Evolutionary conservation across 2,888 invertebrate genomes (phyloP).

Genomic region (Cataglyphis livida): DNA sequence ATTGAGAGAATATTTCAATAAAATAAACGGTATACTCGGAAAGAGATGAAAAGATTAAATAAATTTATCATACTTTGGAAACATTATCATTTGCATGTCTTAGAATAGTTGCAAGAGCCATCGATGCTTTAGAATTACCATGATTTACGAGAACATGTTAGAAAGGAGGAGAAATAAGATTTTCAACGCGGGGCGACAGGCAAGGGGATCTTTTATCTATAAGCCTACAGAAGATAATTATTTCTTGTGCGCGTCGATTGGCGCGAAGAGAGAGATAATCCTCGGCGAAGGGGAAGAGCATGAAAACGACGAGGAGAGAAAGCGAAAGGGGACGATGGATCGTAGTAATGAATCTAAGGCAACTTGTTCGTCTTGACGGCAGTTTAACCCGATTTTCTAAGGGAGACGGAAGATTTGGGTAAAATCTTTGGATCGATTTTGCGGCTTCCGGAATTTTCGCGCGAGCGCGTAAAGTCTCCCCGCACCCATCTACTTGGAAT

Average conservation of each 20-base stretch:
- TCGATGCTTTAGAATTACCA: slow-evolving; percentile 79
- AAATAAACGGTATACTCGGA: neutral
- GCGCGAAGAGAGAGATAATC: slow-evolving; percentile 74
- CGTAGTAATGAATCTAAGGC: slow-evolving; percentile 79
- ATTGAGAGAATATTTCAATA: neutral
- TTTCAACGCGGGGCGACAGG: slow-evolving; percentile 60
- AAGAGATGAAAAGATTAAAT: neutral
- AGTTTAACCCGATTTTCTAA: slow-evolving; percentile 74
- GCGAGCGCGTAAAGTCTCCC: slow-evolving; percentile 66
- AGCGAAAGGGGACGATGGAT: slow-evolving; percentile 50
- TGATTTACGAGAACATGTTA: slow-evolving; percentile 73
- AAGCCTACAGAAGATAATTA: slow-evolving; percentile 82
- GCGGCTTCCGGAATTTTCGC: slow-evolving; percentile 71
- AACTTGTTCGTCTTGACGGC: slow-evolving; percentile 66
- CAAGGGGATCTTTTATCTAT: slow-evolving; percentile 79
- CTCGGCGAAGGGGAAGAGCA: slow-evolving; percentile 60
- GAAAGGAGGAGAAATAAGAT: slow-evolving; percentile 61
- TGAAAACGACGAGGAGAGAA: slow-evolving; percentile 52
- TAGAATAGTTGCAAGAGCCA: slow-evolving; percentile 72
- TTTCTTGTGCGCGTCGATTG: slow-evolving; percentile 77
- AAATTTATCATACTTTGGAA: neutral
- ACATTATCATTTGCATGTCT: slow-evolving; percentile 10
- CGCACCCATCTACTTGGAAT: slow-evolving; percentile 37
- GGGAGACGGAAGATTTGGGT: slow-evolving; percentile 73
- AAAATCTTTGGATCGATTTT: slow-evolving; percentile 75